Evolutionary conservation across 2,113 vertebrate genomes (phyloP), one percentile per base, ranked within the genome.

Genomic region (Numenius arquata): DNA sequence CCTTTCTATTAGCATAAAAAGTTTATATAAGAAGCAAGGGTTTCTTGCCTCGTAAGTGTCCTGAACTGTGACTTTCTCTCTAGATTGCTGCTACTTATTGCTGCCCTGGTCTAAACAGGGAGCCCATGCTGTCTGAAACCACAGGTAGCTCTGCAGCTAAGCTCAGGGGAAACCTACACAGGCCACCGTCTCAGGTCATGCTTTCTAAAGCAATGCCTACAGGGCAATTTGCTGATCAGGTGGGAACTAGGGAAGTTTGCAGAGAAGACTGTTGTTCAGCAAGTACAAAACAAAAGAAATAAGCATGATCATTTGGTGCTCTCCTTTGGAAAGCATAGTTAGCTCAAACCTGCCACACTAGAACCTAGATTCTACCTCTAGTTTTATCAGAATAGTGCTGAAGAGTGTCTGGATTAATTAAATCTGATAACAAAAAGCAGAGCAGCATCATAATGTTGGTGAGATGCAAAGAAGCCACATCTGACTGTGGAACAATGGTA

Each of bases 401-500:
- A 89, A 81, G 48, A 81, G 36, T 14, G 14, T 45, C 68, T 10
- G 3, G 52, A 73, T 66, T 80, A 25, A 41, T 61, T 61, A 43
- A 47, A 72, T 56, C 53, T 0, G 0, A 66, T 5, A 27, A 8
- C 50, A 65, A n/a, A 89, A 84, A 62, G 40, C 29, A 77, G 34
- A 89, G 53, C 19, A 89, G 8, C 21, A 25, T 21, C 34, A 27
- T 27, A 38, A 65, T 3, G 19, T 36, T 55, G 36, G 19, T 43
- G 55, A 70, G 27, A 20, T 12, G 4, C n/a, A 55, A 29, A 90
- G 26, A 90, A 43, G 29, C 15, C 40, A 4, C 43, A 34, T 27
- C 7, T 2, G 32, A 34, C 12, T 1, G 0, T 12, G 5, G 55
- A 13, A 25, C 48, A 62, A 29, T 0, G 1, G 20, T 38, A 29